Percentiles rank a stretch among this genome's conserved stretches.
Conservation (phyloP, 2,888 invertebrate genomes). For the Lissonota sp. region DNA sequence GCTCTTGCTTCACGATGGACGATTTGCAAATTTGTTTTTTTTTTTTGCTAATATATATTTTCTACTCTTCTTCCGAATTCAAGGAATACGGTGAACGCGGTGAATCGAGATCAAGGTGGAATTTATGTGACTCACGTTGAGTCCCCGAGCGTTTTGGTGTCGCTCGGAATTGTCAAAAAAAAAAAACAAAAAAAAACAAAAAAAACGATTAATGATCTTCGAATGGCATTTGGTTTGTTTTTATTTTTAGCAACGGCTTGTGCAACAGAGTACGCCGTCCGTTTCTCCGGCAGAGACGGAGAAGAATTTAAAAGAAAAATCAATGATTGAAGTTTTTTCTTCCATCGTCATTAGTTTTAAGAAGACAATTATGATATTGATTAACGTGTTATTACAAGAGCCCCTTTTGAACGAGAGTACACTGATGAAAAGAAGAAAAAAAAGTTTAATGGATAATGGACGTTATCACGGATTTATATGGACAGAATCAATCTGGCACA, state of each 20-base stretch:
- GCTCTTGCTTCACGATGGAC: not conserved
- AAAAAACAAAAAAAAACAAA: constrained; percentile 38
- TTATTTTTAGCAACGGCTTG: constrained; percentile 8
- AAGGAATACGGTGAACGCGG: constrained; percentile 38
- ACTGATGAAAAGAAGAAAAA: constrained; percentile 37
- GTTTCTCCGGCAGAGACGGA: not conserved
- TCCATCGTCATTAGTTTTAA: not conserved
- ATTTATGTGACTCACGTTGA: constrained; percentile 76
- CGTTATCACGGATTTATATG: not conserved
- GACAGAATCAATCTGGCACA: constrained; percentile 15
- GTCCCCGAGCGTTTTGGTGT: constrained; percentile 59
- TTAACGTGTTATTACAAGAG: not conserved
- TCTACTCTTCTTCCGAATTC: constrained; percentile 47
- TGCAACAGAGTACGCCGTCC: not conserved
- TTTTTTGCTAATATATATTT: constrained; percentile 10
- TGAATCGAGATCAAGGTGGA: constrained; percentile 36
- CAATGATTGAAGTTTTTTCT: not conserved
- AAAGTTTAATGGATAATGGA: not conserved
- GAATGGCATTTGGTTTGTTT: constrained; percentile 42
- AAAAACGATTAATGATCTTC: constrained; percentile 20
- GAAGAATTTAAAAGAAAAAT: not conserved
- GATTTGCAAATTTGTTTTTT: constrained; percentile 23
- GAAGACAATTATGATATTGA: not conserved
- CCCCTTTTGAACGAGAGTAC: not conserved
- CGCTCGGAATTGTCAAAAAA: constrained; percentile 22